Base-by-base conservation (phyloP, 2,888 invertebrate species). In the Acanthoscelides obtectus region DNA sequence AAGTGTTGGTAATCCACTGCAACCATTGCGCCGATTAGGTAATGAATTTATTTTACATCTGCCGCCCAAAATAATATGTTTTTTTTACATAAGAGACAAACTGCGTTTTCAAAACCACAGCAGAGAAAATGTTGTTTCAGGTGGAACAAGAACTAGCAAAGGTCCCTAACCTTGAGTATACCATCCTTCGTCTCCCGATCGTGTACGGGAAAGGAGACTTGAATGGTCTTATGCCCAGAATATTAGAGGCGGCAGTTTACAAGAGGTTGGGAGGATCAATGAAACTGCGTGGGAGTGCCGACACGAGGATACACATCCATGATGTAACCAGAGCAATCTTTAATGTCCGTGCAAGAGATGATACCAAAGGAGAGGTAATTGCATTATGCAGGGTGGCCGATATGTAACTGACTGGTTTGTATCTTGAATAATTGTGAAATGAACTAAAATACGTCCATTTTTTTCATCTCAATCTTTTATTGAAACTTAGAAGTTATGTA, bases 201-300 rank as follows among this genome's bases (percentile, higher is more conserved):
- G 94, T 96, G 0, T 97, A 97, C 84, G 97, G 97, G 17, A 84
- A 90, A 63, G 95, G 94, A 0, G 97, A 97, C 84, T 90, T 91
- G 81, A 89, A 90, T 80, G 94, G 96, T 75, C 86, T 97, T 73
- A 94, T 93, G 74, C 95, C 96, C 0, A 90, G 96, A 67, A 88
- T 97, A 70, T 90, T 97, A 63, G 92, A 95, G 80, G 96, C 95
- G 72, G 94, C 93, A 64, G 92, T 97, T 76, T 97, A 97, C 86
- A 95, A 94, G 82, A 92, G 95, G 82, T 87, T 96, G 27, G 91
- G 92, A 64, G 95, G 97, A 86, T 94, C 94, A 76, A 96, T 97
- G 96, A 95, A 96, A 85, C 88, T 97, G 63, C 87, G 97, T 22
- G 97, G 97, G 96, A 94, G 93, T 65, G 91, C 92, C 17, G 91